Evolutionary conservation across 2,888 invertebrate species (phyloP), one percentile per base, ranked within the genome.

Genomic region (Serripes groenlandicus): DNA sequence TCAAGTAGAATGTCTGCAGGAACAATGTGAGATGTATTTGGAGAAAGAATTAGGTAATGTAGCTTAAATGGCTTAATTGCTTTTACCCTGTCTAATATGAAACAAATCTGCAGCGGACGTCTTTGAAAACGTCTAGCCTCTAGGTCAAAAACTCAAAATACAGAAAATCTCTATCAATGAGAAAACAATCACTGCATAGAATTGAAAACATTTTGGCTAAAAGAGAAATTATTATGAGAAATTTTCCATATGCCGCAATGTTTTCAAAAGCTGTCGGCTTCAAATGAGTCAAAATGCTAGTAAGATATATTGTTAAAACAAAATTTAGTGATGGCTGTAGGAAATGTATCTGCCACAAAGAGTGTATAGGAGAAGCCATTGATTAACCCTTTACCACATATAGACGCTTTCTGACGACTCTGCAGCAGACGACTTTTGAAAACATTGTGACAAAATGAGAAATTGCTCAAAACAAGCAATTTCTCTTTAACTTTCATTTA

Each of bases 1-100:
- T 73, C 97, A 97, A 90, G 97, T 98, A 90, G 95, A 97, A 69
- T 97, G 97, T 0, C 96, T 98, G 60, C 95, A 97, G 75, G 96
- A 97, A 81, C 96, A 97, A 42, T 98, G 98, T 95, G 97, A 97
- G 91, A 96, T 97, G 54, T 97, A 96, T 92, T 95, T 98, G 42
- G 96, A 96, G 62, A 83, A 83, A 18, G 73, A 81, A 23, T 77
- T 86, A 54, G 81, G 83, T 83, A 35, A 64, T 66, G 68, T 0
- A 49, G 21, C 49, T 49, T 7, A 42, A 15, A 9, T 15, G 42
- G 42, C 18, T 9, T 56, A 56, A n/a, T 15, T n/a, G 5, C 56
- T 49, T 49, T 49, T 21, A 49, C 49, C 7, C 49, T 49, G 15
- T 49, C 2, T 5, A 15, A 49, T 21, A 49, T 42, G 42, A 42